These are phyloP conservation scores for Lytechinus pictus DNA, from an alignment of 35 echinoderm and acorn worm species.

Conservation along the genomic window DNA sequence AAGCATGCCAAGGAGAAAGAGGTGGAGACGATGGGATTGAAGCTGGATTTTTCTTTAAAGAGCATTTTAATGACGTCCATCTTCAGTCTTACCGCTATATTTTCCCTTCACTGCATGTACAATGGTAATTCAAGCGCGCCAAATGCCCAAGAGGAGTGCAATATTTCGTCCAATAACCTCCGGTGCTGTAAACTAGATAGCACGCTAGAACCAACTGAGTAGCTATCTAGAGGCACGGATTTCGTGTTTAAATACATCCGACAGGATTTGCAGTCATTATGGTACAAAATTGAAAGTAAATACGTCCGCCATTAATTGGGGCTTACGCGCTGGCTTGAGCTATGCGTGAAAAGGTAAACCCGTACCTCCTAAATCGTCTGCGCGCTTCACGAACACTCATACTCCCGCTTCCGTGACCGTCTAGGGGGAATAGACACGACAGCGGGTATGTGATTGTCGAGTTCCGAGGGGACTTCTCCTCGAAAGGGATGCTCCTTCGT, in stretches of 20 bases:
- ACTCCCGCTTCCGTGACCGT: not conserved
- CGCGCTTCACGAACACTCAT: not conserved
- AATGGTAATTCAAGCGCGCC: conserved; percentile 2
- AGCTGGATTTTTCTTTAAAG: not conserved
- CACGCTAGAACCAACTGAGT: not conserved
- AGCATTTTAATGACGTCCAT: conserved; percentile 37
- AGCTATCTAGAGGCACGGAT: conserved; percentile 46
- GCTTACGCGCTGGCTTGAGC: conserved; percentile 38
- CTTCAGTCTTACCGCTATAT: not conserved
- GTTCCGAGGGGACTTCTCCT: not conserved
- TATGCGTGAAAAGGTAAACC: conserved; percentile 28
- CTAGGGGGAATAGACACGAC: conserved; percentile 27
- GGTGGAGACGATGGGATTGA: not conserved
- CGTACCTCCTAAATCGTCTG: conserved; percentile 21
- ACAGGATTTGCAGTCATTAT: conserved; percentile 39
- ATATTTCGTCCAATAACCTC: conserved; percentile 44
- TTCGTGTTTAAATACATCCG: conserved; percentile 59
- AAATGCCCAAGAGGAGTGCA: conserved; percentile 33
- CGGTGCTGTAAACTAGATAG: conserved; percentile 16
- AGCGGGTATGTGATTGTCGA: not conserved
- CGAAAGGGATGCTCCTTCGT: not conserved
- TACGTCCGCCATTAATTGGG: conserved; percentile 52
- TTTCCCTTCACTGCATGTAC: not conserved
- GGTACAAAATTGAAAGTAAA: conserved; percentile 51
- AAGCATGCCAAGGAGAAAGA: not conserved